phyloP scores from a whole-genome alignment of 1,140 invertebrate genomes.

The Hetaerina americana region DNA sequence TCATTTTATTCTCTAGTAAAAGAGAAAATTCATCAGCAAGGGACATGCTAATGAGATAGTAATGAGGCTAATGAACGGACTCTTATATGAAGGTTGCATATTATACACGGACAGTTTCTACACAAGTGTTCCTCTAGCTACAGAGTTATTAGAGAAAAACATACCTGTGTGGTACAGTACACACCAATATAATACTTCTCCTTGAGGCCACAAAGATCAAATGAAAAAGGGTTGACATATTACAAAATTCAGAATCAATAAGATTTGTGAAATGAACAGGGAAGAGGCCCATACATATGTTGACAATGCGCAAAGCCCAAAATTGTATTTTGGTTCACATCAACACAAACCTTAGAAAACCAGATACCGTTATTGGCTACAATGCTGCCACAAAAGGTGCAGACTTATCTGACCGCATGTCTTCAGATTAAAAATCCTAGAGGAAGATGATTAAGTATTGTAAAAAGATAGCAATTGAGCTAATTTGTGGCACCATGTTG shows the following conservation, averaged over 20 bases:
- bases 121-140: slow-evolving; percentile 28
- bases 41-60: slow-evolving; percentile 15
- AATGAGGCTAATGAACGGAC: slow-evolving; percentile 14
- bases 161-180: slow-evolving; percentile 32
- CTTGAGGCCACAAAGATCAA: slow-evolving; percentile 1
- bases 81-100: slow-evolving; percentile 21
- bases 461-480: slow-evolving; percentile 23
- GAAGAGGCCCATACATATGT: slow-evolving; percentile 25
- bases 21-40: slow-evolving; percentile 10
- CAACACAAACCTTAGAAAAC: slow-evolving; percentile 23
- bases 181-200: slow-evolving; percentile 7
- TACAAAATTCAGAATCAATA: slow-evolving; percentile 24
- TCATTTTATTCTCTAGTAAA: slow-evolving; percentile 25
- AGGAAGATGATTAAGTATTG: slow-evolving; percentile 25
- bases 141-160: slow-evolving; percentile 23
- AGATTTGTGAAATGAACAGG: slow-evolving; percentile 28
- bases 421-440: slow-evolving; percentile 22
- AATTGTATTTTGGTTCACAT: too few species aligned
- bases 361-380: slow-evolving; percentile 27
- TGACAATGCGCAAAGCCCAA: slow-evolving; percentile 17
- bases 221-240: slow-evolving; percentile 18
- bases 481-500: slow-evolving; percentile 23
- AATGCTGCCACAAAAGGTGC: slow-evolving; percentile 28
- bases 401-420: slow-evolving; percentile 29
- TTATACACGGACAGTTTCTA: slow-evolving; percentile 25